These are phyloP conservation scores for Nemotelus nigrinus DNA, from an alignment of 2,888 invertebrate species.

Conservation along the genomic window DNA sequence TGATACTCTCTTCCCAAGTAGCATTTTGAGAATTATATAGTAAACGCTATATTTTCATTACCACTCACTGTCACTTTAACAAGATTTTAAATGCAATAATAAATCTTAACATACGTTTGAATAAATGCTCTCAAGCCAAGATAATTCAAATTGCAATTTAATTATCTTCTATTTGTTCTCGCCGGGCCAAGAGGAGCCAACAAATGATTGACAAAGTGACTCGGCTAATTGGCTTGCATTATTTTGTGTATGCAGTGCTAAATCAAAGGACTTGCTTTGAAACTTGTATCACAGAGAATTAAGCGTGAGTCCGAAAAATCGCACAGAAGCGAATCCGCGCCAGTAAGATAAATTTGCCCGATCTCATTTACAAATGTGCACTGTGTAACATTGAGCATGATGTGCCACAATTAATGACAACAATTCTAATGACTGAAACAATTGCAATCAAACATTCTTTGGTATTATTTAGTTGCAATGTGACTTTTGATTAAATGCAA, in stretches of 20 bases:
- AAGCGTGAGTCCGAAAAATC: too few relatives aligned
- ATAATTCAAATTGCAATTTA: conserved; percentile 26
- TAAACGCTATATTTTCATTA: too few relatives aligned
- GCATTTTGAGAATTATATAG: too few relatives aligned
- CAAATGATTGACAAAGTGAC: conserved; percentile 7
- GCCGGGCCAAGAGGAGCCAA: background rate
- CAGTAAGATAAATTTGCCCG: background rate
- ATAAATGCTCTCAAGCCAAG: background rate
- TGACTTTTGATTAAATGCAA: too few relatives aligned
- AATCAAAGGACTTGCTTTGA: background rate
- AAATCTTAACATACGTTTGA: background rate
- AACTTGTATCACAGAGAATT: too few relatives aligned
- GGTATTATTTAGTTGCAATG: too few relatives aligned
- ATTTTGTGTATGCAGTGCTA: background rate
- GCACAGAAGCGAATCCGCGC: background rate
- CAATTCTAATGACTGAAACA: too few relatives aligned
- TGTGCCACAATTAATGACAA: too few relatives aligned
- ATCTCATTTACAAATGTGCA: background rate
- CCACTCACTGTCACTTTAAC: too few relatives aligned
- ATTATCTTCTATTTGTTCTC: conserved; percentile 13
- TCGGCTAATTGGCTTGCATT: background rate
- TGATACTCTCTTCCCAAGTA: too few relatives aligned
- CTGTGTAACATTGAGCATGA: too few relatives aligned
- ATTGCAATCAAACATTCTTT: too few relatives aligned
- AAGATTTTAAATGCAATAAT: background rate